Base-by-base conservation (phyloP, 2,113 vertebrate species). In the Semicossyphus pulcher region DNA sequence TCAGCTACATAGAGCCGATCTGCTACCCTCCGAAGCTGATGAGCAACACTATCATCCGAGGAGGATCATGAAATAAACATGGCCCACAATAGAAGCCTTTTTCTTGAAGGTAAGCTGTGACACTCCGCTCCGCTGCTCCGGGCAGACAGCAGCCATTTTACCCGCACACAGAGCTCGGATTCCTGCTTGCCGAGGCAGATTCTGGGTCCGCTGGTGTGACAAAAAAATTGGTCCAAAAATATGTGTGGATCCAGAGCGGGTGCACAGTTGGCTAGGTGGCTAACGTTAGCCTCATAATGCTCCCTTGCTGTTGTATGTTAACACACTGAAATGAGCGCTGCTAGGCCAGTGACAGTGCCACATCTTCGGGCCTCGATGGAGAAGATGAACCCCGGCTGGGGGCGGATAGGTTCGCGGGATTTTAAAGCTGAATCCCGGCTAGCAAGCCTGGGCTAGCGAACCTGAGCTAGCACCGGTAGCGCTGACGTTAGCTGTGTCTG, bases 41-140 rank as follows among this genome's bases (percentile, higher is more conserved):
- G 64, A 76, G 44, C 65, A 21, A 15, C 52, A 18, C 29, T 31
- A 45, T 66, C 54, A 67, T 42, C 78, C 4, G 47, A 61, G 25
- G 36, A 70, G 76, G 86, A 91, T 67, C 73, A 92, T 93, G 91
- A 92, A 93, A 45, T 93, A 83, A 93, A 93, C 82, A 94, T 94
- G 94, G 91, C 90, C 74, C 86, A 93, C 73, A 92, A 93, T 21
- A 89, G 86, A 68, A 91, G 91, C 82, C 25, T 69, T 69, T 93
- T 94, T 78, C 76, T 94, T n/a, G 78, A 94, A 90, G 94, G 94
- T 94, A 93, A 93, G 92, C 67, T 0, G 51, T 44, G 78, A 66
- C 76, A 67, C 44, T 15, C 62, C 32, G 53, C 54, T 18, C 16
- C 36, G 21, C 49, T 11, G 21, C 54, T 18, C n/a, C 39, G 31